Conservation (phyloP, 2,113 vertebrate species). For the Condylura cristata region DNA sequence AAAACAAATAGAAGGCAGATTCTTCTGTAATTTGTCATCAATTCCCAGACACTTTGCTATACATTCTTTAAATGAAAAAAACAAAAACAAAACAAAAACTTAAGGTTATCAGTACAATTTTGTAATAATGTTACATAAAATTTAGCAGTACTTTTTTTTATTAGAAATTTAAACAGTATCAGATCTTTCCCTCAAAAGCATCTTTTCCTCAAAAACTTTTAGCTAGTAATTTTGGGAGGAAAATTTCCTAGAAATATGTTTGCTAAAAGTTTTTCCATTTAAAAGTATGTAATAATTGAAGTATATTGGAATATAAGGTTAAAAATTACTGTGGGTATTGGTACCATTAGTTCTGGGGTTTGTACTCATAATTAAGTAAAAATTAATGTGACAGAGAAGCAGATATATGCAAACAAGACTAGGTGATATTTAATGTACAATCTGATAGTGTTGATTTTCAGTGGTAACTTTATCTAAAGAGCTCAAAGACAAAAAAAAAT, state of each 20-base stretch:
- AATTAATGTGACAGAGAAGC: background rate
- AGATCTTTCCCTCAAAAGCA: background rate
- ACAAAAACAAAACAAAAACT: background rate
- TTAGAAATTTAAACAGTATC: conserved; percentile 9
- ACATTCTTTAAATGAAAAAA: background rate
- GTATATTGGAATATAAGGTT: background rate
- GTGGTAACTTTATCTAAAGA: background rate
- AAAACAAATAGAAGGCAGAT: background rate
- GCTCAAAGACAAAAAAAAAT: background rate
- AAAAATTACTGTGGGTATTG: background rate
- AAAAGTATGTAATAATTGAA: conserved; percentile 9
- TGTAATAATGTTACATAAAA: conserved; percentile 1
- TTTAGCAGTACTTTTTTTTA: background rate
- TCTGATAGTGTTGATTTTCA: background rate
- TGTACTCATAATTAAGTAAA: conserved; percentile 34
- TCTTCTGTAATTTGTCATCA: background rate
- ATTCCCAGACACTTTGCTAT: background rate
- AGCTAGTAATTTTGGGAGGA: background rate
- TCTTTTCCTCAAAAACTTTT: background rate
- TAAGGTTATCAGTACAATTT: background rate
- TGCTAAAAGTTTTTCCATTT: conserved; percentile 30
- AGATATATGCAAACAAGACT: background rate
- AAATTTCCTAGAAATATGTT: conserved; percentile 10
- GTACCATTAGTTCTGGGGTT: conserved; percentile 19
- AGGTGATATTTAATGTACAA: background rate